phyloP scores from a whole-genome alignment of 1,140 invertebrate genomes.

The Drosophila quadrilineata region DNA sequence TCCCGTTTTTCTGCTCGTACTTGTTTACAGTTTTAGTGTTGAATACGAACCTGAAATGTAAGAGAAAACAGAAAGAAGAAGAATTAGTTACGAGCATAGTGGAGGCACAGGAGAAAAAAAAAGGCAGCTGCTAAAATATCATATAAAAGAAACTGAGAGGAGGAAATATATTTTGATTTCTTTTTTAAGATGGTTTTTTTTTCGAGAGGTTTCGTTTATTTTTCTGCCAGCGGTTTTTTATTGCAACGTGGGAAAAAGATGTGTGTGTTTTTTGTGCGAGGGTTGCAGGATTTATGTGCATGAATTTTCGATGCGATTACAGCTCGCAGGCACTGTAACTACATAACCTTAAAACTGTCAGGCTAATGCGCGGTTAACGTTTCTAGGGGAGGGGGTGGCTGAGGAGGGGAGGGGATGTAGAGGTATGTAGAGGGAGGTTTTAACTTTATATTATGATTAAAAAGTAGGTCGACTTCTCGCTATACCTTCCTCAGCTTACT shows the following conservation, averaged over 20 bases:
- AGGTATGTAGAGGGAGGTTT: background rate
- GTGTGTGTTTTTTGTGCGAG: constrained; percentile 10
- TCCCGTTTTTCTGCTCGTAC: background rate
- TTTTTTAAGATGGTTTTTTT: constrained; percentile 19
- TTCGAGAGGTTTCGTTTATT: background rate
- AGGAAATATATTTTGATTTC: constrained; percentile 36
- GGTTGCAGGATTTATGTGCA: constrained; percentile 58
- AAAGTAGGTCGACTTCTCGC: constrained; percentile 60
- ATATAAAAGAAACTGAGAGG: background rate
- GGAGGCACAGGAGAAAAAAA: constrained; percentile 45
- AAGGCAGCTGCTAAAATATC: constrained; percentile 40
- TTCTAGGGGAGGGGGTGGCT: constrained; percentile 1
- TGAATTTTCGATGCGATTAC: constrained; percentile 61
- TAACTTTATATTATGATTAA: too few relatives aligned
- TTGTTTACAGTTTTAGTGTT: constrained; percentile 20
- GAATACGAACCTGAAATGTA: constrained; percentile 66
- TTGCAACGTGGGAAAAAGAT: constrained; percentile 63
- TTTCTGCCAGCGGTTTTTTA: constrained; percentile 43
- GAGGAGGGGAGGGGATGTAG: background rate
- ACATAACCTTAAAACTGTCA: constrained; percentile 44
- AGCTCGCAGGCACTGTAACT: constrained; percentile 44
- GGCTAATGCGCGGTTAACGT: constrained; percentile 35
- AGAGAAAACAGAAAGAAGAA: constrained; percentile 33
- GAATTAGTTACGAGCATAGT: constrained; percentile 32
- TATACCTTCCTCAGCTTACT: constrained; percentile 57